These are phyloP conservation scores for Taphrorychus bicolor DNA, from an alignment of 2,888 invertebrate genomes.

Conservation along the genomic window DNA sequence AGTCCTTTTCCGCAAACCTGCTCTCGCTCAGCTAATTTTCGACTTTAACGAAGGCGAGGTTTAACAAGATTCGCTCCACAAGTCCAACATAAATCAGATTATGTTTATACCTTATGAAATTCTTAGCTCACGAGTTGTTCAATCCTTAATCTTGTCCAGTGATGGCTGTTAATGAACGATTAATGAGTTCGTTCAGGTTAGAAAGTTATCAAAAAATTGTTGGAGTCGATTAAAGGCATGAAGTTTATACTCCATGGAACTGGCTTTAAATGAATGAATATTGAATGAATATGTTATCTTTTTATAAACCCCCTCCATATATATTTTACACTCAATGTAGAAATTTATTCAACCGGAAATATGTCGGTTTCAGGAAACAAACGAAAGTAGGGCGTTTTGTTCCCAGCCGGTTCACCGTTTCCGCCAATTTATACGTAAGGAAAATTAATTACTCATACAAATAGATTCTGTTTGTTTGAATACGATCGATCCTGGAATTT, in stretches of 20 bases:
- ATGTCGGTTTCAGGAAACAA: background rate
- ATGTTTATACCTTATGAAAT: background rate
- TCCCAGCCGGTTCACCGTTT: background rate
- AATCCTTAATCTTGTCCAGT: no score
- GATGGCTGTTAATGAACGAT: no score
- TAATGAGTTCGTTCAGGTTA: no score
- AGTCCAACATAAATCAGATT: background rate
- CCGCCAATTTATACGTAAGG: background rate
- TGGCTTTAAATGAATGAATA: no score
- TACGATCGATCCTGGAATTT: background rate
- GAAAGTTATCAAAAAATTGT: no score
- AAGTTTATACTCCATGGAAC: no score
- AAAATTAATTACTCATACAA: conserved; percentile 6
- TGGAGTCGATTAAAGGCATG: no score
- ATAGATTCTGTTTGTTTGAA: background rate
- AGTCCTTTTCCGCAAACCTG: background rate
- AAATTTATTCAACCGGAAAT: background rate
- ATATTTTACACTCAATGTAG: background rate
- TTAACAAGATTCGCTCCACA: background rate
- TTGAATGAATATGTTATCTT: no score
- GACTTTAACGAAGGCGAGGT: background rate
- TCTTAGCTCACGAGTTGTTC: no score
- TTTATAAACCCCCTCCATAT: background rate
- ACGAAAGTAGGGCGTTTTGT: background rate
- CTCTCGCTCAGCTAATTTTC: background rate